A percentile compares a stretch with the other conserved stretches of the same genome.
Evolutionary conservation across 2,888 invertebrate genomes (phyloP).

Genomic region (Drosophila meridiana): DNA sequence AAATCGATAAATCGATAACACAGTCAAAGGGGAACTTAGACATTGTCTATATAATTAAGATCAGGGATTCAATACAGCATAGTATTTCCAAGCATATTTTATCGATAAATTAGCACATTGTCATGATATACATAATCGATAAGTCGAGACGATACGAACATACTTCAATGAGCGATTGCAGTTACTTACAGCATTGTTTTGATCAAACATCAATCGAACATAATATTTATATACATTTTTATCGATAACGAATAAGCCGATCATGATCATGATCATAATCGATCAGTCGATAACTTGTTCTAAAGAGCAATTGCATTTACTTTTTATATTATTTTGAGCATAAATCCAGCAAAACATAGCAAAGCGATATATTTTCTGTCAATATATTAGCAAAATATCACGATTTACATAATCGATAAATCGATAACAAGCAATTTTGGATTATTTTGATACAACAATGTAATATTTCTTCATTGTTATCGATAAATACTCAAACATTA

Average conservation of each 20-base stretch:
- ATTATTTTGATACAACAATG: slow-evolving; percentile 6
- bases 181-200: slow-evolving; percentile 11
- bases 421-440: slow-evolving; percentile 12
- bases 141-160: slow-evolving; percentile 12
- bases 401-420: neutral
- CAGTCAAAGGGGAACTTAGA: slow-evolving; percentile 36
- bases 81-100: neutral
- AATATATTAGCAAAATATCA: slow-evolving; percentile 2
- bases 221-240: neutral
- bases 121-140: neutral
- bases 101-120: neutral
- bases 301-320: slow-evolving; percentile 56
- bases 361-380: slow-evolving; percentile 1
- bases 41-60: slow-evolving; percentile 9
- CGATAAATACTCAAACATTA: slow-evolving; percentile 32
- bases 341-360: neutral
- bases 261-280: neutral
- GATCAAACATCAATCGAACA: neutral
- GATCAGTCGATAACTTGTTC: slow-evolving; percentile 24
- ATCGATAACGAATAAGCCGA: neutral
- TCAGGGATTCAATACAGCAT: slow-evolving; percentile 3
- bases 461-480: slow-evolving; percentile 20
- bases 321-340: neutral
- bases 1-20: slow-evolving; percentile 13
- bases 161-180: slow-evolving; percentile 52